Evolutionary conservation across 2,888 invertebrate genomes (phyloP), one percentile per base, ranked within the genome.

Genomic region (Acholoe squamosa): DNA sequence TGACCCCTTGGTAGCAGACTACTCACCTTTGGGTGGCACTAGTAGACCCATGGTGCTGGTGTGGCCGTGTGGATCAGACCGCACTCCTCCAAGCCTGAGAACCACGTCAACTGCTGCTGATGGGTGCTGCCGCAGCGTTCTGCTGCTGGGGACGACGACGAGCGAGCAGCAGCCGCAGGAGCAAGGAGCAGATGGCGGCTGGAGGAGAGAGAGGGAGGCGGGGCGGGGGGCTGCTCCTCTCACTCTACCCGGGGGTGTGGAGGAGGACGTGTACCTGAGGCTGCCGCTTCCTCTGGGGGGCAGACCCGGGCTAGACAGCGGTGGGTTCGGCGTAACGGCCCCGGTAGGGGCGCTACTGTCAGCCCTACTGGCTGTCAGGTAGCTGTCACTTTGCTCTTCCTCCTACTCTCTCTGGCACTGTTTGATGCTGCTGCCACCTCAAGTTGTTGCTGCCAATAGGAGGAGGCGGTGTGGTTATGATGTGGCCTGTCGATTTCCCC

Each of bases 1-100:
- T 43, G 43, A 43, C 43, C 43, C 61, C 61, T 14, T 61, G 61
- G 61, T 61, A 61, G 61, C 19, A 43, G 43, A 43, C 43, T 7
- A 80, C 80, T 80, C 80, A 80, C 80, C 80, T 80, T 80, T 33
- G 34, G 80, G 80, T 80, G 80, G 80, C 80, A 80, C 80, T 33
- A 80, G 34, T 34, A 80, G 34, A 19, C 22, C 80, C 80, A 80
- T 80, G 80, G 33, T 43, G 80, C 16, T 19, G 33, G 33, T 80
- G 80, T 25, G 25, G 76, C 76, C 76, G 76, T 28, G 76, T 76
- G 25, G 76, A 31, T n/a, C 28, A 31, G 28, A 31, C 28, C 28
- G 76, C 28, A 80, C 80, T 80, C 22, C 43, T 19, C 16, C 16
- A 43, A 71, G 34, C 16, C 31, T 16, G 34, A 43, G 34, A 34